Evolutionary conservation across 2,888 invertebrate genomes (phyloP), one percentile per base, ranked within the genome.

Genomic region (Caenorhabditis uteleia): DNA sequence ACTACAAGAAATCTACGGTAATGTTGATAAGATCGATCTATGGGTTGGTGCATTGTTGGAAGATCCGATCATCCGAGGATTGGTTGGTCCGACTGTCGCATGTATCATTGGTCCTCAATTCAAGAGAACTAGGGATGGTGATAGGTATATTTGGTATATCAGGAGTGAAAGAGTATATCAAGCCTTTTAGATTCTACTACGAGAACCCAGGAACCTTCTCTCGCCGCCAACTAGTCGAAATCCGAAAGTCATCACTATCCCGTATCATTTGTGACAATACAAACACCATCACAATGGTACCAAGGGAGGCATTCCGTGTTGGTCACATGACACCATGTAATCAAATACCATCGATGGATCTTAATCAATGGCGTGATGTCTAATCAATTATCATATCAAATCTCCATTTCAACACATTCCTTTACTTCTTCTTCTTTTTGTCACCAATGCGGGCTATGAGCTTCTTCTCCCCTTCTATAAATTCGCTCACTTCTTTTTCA

Each of bases 251-350:
- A 1, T 93, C 92, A 0, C 83, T 95, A 42, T 89, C 93, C 0
- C 92, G 93, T 84, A 85, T 93, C 0, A 84, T 92, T 55, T 95
- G 95, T 81, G 91, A 93, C 74, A 95, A 94, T 85, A 89, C 92
- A 84, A 94, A 95, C 83, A 86, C 89, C 5, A 78, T 82, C 40
- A 65, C 68, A 16, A 67, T 51, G 46, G 77, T 79, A 36, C 80
- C 82, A 6, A 70, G 77, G 4, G 82, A 82, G 46, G 81, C 82
- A 4, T 82, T 82, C 74, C 70, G 78, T 27, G 71, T 78, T 5
- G 79, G 75, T 18, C 78, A 75, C 38, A 51, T 80, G 57, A 77
- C 77, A 23, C 72, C 77, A 8, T 82, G 82, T 67, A 69, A 55
- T 45, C 80, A 82, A 55, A 77, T 82, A 39, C 82, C 80, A 27